These are phyloP conservation scores for Drosophila pullipes DNA, from an alignment of 2,888 invertebrate species.

Conservation along the genomic window DNA sequence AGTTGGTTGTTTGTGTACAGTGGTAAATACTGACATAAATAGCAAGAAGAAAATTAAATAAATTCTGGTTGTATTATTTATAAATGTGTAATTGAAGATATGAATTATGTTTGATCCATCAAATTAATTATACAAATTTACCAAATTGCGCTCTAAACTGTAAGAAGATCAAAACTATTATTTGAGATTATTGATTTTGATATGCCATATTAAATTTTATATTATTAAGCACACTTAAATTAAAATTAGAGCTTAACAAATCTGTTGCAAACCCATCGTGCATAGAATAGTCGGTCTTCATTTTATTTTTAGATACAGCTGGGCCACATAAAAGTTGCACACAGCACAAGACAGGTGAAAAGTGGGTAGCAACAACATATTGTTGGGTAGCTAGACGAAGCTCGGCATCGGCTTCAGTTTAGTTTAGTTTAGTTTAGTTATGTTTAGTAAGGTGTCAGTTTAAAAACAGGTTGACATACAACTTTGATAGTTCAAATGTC, in stretches of 20 bases:
- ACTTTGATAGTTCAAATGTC: slow-evolving; percentile 71
- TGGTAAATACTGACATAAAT: slow-evolving; percentile 11
- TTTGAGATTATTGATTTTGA: background rate
- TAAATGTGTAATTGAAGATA: background rate
- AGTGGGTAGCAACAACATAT: slow-evolving; percentile 34
- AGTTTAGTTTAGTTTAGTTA: slow-evolving; percentile 20
- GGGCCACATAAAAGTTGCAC: slow-evolving; percentile 24
- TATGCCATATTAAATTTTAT: too few relatives aligned
- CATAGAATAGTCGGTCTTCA: slow-evolving; percentile 3
- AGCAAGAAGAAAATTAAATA: too few relatives aligned
- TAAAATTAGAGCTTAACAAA: too few relatives aligned
- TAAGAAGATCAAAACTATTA: background rate
- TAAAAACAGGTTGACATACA: slow-evolving; percentile 72
- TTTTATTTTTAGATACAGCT: slow-evolving; percentile 60
- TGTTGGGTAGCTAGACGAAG: slow-evolving; percentile 18
- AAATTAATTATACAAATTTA: background rate
- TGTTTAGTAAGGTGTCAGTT: slow-evolving; percentile 37
- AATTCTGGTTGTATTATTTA: background rate
- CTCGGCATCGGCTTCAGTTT: slow-evolving; percentile 20
- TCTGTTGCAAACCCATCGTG: slow-evolving; percentile 11
- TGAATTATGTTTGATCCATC: background rate
- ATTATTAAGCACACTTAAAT: too few relatives aligned
- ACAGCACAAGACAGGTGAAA: background rate
- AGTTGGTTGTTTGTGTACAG: slow-evolving; percentile 18
- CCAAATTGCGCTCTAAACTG: background rate